These are phyloP conservation scores for Actenoides lindsayi DNA, from an alignment of 2,113 vertebrate genomes.

Conservation along the genomic window DNA sequence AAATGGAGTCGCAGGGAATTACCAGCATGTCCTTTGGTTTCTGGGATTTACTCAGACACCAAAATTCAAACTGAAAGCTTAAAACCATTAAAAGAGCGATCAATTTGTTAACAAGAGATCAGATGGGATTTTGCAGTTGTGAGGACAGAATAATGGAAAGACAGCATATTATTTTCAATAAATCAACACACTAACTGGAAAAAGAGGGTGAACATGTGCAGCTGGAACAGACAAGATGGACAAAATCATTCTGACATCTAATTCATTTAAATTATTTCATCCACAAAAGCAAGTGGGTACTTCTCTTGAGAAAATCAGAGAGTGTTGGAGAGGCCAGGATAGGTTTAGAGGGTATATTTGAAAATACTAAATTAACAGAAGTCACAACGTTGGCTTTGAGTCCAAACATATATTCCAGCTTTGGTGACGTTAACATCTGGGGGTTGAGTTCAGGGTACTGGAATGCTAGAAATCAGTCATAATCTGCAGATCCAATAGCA, in stretches of 20 bases:
- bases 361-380: neutral
- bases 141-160: neutral
- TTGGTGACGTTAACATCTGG: neutral
- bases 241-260: neutral
- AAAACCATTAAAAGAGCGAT: neutral
- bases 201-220: neutral
- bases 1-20: neutral
- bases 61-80: conserved; percentile 2
- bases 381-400: neutral
- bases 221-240: neutral
- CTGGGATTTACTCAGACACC: neutral
- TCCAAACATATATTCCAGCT: neutral
- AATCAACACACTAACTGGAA: neutral
- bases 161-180: neutral
- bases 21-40: neutral
- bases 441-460: neutral
- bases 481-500: neutral
- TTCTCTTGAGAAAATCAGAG: neutral
- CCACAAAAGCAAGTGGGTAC: neutral
- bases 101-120: neutral
- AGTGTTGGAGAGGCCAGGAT: neutral
- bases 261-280: neutral
- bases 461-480: neutral
- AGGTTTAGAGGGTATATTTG: neutral
- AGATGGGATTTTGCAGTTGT: neutral